Evolutionary conservation across 2,797 vertebrate species (phyloP).

Genomic region (Gallirallus australis): DNA sequence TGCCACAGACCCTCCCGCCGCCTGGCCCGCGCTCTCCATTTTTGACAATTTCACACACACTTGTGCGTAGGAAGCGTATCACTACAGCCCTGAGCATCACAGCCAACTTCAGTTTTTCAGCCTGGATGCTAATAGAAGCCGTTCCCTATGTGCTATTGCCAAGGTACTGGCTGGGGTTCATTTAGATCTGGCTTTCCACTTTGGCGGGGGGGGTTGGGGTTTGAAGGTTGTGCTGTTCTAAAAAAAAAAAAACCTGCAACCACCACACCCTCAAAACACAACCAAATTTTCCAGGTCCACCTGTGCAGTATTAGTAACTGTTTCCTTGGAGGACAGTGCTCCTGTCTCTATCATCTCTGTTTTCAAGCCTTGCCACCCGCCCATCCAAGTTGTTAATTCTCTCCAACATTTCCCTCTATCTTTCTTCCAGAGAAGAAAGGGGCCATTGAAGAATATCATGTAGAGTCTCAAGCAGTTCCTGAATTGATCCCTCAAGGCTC

Average conservation of each 20-base stretch:
- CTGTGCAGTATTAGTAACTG: background rate
- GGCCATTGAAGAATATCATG: background rate
- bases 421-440: conserved; percentile 47
- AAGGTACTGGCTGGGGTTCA: background rate
- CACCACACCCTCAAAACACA: too few species aligned
- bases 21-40: fast-evolving
- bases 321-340: background rate
- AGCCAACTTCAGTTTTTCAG: background rate
- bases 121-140: background rate
- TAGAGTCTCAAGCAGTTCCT: conserved; percentile 30
- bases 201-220: too few species aligned
- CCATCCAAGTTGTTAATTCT: conserved; percentile 38
- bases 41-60: fast-evolving
- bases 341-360: background rate
- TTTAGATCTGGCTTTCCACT: background rate
- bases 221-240: background rate
- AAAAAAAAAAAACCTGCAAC: background rate
- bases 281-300: background rate
- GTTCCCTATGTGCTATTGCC: background rate
- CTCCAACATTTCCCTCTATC: conserved; percentile 17
- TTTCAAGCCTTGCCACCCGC: background rate
- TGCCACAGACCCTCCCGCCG: background rate
- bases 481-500: conserved; percentile 44
- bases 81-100: fast-evolving
- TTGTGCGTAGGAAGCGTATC: background rate